phyloP scores from a whole-genome alignment of 2,797 vertebrate genomes.

The Betta splendens region DNA sequence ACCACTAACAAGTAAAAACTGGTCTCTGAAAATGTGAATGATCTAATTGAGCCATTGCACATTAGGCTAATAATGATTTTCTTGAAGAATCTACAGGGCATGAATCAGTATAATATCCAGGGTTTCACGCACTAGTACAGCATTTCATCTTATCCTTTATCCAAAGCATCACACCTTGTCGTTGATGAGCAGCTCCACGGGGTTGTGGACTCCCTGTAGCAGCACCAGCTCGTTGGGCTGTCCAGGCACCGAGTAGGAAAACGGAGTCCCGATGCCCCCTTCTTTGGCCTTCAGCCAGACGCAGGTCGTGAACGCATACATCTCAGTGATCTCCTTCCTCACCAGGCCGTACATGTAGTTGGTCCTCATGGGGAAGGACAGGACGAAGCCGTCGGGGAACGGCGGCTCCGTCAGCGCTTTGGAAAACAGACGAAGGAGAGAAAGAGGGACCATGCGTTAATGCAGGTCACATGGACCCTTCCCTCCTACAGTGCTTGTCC shows the following conservation, averaged over 20 bases:
- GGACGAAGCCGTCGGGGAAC: conserved; percentile 88
- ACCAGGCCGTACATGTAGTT: conserved; percentile 96
- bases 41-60: background rate
- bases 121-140: background rate
- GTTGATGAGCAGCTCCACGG: conserved; percentile 96
- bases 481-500: conserved; percentile 11
- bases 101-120: no score
- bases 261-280: conserved; percentile 91
- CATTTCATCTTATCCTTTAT: background rate
- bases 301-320: conserved; percentile 94
- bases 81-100: conserved; percentile 2
- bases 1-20: background rate
- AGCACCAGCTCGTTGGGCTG: conserved; percentile 96
- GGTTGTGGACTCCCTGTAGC: conserved; percentile 90
- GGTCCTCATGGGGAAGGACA: conserved; percentile 92
- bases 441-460: background rate
- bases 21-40: background rate
- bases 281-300: conserved; percentile 90
- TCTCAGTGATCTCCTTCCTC: conserved; percentile 90
- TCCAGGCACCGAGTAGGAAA: conserved; percentile 93
- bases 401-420: conserved; percentile 74
- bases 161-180: conserved; percentile 85
- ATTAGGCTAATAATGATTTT: conserved; percentile 13
- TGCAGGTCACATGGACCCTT: conserved; percentile 10
- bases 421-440: conserved; percentile 27